Base-by-base conservation (phyloP, 2,113 vertebrate species). In the Chaetodon trifascialis region DNA sequence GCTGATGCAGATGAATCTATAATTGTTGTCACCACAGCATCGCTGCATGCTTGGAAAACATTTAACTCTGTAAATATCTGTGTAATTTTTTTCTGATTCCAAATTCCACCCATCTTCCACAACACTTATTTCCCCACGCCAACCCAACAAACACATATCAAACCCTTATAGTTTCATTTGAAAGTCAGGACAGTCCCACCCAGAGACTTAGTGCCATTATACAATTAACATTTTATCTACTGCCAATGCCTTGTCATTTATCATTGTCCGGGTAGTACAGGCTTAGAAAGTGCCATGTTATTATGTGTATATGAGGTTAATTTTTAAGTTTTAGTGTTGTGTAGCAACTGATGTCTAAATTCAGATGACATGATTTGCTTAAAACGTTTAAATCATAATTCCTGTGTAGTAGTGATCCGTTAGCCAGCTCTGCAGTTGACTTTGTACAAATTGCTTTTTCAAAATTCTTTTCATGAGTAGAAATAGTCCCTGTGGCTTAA, bases 1-100 rank as follows among this genome's bases (percentile, higher is more conserved):
- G 68, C 76, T 38, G 54, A 77, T 52, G 38, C 56, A 58, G 58
- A 85, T 46, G 11, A 86, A 66, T 73, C 83, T 75, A 51, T 79
- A 46, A 19, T 73, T 46, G 59, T 68, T 71, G 62, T 78, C 79
- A 82, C 82, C 36, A 63, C 82, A 51, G 83, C 88, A 88, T 91
- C 59, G 73, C 84, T 89, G 94, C 94, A 93, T 94, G 92, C 74
- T 87, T 68, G 46, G 76, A 86, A 80, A 74, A 87, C 66, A 56
- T 83, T 76, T 59, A 46, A 62, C 71, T 86, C 78, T 86, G 82
- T 93, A 84, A 76, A 88, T 80, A 69, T 86, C 47, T 36, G 56
- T 90, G 55, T 91, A 2, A 69, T 89, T 73, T 73, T 40, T 47
- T 44, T 65, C 7, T 76, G 15, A 58, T 19, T 51, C 17, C 30